Evolutionary conservation across 2,888 invertebrate genomes (phyloP), one percentile per base, ranked within the genome.

Genomic region (Cordilura impudica): DNA sequence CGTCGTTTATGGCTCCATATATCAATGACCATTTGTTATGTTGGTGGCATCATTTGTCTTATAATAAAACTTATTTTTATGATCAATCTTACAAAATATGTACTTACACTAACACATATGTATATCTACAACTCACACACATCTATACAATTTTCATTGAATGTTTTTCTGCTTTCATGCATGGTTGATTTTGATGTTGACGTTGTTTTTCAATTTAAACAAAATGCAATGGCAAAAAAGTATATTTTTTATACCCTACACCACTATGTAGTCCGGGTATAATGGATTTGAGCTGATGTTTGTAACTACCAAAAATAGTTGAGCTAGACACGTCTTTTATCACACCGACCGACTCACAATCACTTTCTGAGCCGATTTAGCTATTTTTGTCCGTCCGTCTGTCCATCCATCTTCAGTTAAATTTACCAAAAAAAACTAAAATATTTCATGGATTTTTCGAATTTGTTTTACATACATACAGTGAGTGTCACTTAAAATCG

Each of bases 1-100:
- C n/a, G n/a, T 47, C 47, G 71, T 75, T 79, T 75, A 79, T 67
- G 26, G 63, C 67, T 35, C 39, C 66, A 72, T 79, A 75, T 72
- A 79, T 79, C 79, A 79, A 75, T 75, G 71, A 63, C 56, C 75
- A 75, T 72, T 78, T 78, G 51, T 58, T 69, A 56, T 58, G 71
- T 35, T 63, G 66, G 71, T 72, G 75, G 79, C 75, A 79, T 79
- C 79, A 79, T 79, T 79, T 79, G 75, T 75, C 75, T 67, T 67
- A 61, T 72, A 79, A 79, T 79, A 79, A 79, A 79, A 79, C 71
- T 79, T 79, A 75, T 72, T 79, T 79, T 79, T 79, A 79, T 75
- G 79, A 79, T 75, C 75, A 61, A 79, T 67, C 60, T 75, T 63
- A 51, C 51, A 51, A 21, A 51, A 51, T 23, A 23, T n/a, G n/a